Evolutionary conservation across 2,888 invertebrate species (phyloP).

Genomic region (Xanthostigma xanthostigma): DNA sequence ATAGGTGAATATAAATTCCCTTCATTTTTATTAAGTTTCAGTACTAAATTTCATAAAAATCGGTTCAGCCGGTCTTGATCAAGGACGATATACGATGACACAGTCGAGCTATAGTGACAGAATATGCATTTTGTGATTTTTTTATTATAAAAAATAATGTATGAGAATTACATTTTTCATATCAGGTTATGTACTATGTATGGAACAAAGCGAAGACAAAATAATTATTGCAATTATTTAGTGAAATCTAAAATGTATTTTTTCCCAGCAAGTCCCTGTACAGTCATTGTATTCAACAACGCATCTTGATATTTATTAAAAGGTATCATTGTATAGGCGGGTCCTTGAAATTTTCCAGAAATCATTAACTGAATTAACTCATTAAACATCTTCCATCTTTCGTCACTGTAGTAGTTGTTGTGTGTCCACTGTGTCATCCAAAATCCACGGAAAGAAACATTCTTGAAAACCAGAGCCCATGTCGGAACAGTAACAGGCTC

Average conservation of each 20-base stretch:
- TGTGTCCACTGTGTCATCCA: constrained; percentile 84
- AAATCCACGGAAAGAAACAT: constrained; percentile 64
- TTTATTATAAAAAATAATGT: too few relatives aligned
- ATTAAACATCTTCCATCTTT: constrained; percentile 57
- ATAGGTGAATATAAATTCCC: too few relatives aligned
- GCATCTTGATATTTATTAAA: constrained; percentile 62
- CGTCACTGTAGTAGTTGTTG: constrained; percentile 34
- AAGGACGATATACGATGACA: too few relatives aligned
- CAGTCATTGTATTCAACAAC: constrained; percentile 48
- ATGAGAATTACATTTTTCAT: too few relatives aligned
- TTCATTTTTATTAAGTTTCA: too few relatives aligned
- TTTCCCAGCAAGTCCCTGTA: constrained; percentile 59
- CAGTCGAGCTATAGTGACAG: too few relatives aligned
- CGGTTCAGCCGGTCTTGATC: too few relatives aligned
- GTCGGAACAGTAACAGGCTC: constrained; percentile 73
- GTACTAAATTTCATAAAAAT: too few relatives aligned
- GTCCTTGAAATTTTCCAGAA: constrained; percentile 53
- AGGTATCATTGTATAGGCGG: constrained; percentile 52
- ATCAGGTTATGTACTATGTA: too few relatives aligned
- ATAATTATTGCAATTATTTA: neutral
- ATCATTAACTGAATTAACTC: constrained; percentile 57
- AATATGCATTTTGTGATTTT: too few relatives aligned
- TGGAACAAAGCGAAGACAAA: neutral
- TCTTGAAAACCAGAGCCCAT: constrained; percentile 69
- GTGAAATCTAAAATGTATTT: constrained; percentile 61